These are phyloP conservation scores for Cinara cedri DNA, from an alignment of 2,888 invertebrate genomes.

Conservation along the genomic window DNA sequence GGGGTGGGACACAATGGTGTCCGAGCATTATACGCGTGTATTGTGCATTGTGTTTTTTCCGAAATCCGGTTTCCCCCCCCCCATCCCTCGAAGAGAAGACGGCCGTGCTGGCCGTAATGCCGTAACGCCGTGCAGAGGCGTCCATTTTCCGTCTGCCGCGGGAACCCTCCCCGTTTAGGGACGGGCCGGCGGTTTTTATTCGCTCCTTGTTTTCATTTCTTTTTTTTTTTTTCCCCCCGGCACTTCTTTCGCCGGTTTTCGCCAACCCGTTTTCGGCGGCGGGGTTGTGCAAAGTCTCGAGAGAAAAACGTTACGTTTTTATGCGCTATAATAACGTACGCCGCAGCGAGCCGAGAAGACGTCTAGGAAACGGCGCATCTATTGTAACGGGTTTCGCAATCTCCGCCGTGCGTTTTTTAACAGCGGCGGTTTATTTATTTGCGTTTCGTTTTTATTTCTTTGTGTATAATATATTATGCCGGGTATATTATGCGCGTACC, in stretches of 20 bases:
- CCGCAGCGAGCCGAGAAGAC: background rate
- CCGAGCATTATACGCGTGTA: background rate
- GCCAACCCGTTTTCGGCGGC: too few relatives aligned
- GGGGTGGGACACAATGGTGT: constrained; percentile 35
- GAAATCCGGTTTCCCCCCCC: constrained; percentile 27
- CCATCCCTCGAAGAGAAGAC: background rate
- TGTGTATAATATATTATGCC: too few relatives aligned
- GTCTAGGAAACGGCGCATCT: background rate
- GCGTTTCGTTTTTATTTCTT: constrained; percentile 3
- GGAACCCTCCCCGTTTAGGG: background rate
- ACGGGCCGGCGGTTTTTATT: constrained; percentile 17
- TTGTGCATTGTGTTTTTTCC: background rate
- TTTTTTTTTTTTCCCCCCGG: background rate
- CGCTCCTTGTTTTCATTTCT: too few relatives aligned
- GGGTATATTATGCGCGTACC: too few relatives aligned
- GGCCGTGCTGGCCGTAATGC: background rate
- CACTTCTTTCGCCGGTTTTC: background rate
- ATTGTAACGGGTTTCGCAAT: constrained; percentile 23
- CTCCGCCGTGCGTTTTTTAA: constrained; percentile 20
- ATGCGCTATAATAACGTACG: too few relatives aligned
- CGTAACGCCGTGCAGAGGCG: background rate
- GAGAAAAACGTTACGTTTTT: too few relatives aligned
- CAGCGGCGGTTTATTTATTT: constrained; percentile 35
- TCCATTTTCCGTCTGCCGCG: constrained; percentile 25
- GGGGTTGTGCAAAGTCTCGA: too few relatives aligned